Base-by-base conservation (phyloP, 2,888 invertebrate genomes). In the Acanthosoma haemorrhoidale region DNA sequence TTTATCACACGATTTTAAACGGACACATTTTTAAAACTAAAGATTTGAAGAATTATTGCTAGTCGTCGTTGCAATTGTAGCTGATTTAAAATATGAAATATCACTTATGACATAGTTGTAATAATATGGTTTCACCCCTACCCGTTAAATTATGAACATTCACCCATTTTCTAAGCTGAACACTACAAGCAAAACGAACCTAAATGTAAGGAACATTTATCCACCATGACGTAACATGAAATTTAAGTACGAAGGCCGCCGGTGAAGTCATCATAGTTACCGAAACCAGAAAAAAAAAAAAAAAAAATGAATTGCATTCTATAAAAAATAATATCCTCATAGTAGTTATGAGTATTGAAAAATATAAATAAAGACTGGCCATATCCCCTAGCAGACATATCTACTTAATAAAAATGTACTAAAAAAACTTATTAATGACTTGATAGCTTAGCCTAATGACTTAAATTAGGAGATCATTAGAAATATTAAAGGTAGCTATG, bases 391-490 rank as follows among this genome's bases (percentile, higher is more conserved):
- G 21, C 41, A 41, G 25, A 51, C 51, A 25, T 51, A 3, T n/a
- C n/a, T n/a, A 51, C 29, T 25, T 25, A 51, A 25, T 25, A 9
- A 25, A 51, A 25, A 32, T 4, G 29, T 13, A n/a, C 11, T 32
- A 13, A 60, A 25, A 21, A 39, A 51, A 21, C 1, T 16, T 34
- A 29, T 32, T 31, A 31, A 67, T 31, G 21, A 67, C 31, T 18
- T 67, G 51, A 31, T 34, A 9, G n/a, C 66, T 59, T 70, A 25
- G 41, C 59, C 15, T 36, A 36, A 11, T 70, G 72, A 72, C 72
- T 70, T 72, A 72, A 67, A 69, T 25, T 67, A 71, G 29, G 72
- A 72, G 72, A 72, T 72, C 72, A 66, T 59, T 70, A 64, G 57
- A 43, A 68, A 70, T 70, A 59, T 39, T 70, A 59, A 29, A 41